Base-by-base conservation (phyloP, 2,888 invertebrate species). In the Drosophila hawaiiensis region DNA sequence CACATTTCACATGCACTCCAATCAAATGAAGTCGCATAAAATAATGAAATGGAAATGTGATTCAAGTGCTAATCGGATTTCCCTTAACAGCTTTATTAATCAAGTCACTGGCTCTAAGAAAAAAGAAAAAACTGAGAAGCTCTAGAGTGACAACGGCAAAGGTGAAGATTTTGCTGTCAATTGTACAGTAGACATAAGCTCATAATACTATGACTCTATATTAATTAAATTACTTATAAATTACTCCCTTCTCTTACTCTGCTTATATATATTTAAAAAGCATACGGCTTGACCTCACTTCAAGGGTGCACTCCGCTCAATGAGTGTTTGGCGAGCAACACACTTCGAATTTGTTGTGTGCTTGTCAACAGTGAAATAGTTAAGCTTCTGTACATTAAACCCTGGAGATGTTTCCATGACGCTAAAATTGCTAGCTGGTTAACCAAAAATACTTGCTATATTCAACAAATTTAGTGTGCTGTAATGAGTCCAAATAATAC, bases 11-110 rank as follows among this genome's bases (percentile, higher is more conserved):
- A 73, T 78, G 68, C 81, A 85, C 63, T 82, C 80, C 87, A 89
- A 89, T 86, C 84, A 87, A 89, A 69, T 82, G 89, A 89, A 89
- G 85, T 89, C 89, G 73, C 82, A 82, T 75, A 61, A 82, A 71
- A 77, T 84, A 87, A 84, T 80, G 76, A 67, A 76, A 74, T 67
- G 55, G 65, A 73, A 63, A 61, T 60, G 53, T 60, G 22, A 62
- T 52, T 58, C 50, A 56, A 49, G 54, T 33, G 66, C 54, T 69
- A 79, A 79, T 71, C 73, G 69, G 84, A 73, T 82, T 77, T 71
- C 29, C 33, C 33, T 55, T 41, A 72, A 49, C 33, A 22, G 37
- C 31, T 61, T 67, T 66, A 66, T 73, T 73, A 76, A 76, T 60
- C 62, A 78, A 61, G 37, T 28, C 60, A 16, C 12, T 47, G 53